Evolutionary conservation across 2,888 invertebrate species (phyloP), one percentile per base, ranked within the genome.

Genomic region (Chouioia cunea): DNA sequence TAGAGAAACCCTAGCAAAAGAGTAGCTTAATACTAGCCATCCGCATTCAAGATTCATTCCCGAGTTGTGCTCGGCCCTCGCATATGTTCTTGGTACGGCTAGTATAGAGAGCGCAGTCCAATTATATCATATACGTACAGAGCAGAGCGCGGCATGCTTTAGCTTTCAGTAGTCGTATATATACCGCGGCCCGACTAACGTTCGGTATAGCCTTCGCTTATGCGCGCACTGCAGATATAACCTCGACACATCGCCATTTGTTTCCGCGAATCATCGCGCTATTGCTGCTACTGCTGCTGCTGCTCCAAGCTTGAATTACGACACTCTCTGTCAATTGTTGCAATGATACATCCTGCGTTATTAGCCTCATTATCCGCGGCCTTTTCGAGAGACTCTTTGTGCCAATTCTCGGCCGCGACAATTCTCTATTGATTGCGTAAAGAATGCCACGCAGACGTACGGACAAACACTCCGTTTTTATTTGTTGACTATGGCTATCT

Each of bases 21-120:
- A n/a, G n/a, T n/a, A n/a, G n/a, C n/a, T n/a, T n/a, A n/a, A n/a
- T n/a, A n/a, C n/a, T n/a, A 27, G 27, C 27, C 27, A 27, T 27
- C 27, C 27, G 6, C 27, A 27, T 27, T 27, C 27, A 6, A 27
- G 27, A 27, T 2, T 4, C 3, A 27, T 27, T 27, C 3, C 27
- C 36, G 10, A 12, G 10, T 36, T 36, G 6, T 10, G 6, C 36
- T 36, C 36, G 36, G 15, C 60, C 53, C 27, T 36, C 22, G 60
- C 52, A 54, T 62, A 78, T 76, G 78, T 80, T 79, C 76, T 76
- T 63, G 57, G 76, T 56, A 72, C 71, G 79, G 80, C 59, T 80
- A 79, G 73, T 50, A 76, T 80, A 79, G 73, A 79, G 79, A 80
- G 69, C 79, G 79, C 36, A 36, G 82, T 83, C 81, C 81, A 81